These are phyloP conservation scores for Neodon shergylaensis DNA, from an alignment of 2,113 vertebrate genomes.

Conservation along the genomic window DNA sequence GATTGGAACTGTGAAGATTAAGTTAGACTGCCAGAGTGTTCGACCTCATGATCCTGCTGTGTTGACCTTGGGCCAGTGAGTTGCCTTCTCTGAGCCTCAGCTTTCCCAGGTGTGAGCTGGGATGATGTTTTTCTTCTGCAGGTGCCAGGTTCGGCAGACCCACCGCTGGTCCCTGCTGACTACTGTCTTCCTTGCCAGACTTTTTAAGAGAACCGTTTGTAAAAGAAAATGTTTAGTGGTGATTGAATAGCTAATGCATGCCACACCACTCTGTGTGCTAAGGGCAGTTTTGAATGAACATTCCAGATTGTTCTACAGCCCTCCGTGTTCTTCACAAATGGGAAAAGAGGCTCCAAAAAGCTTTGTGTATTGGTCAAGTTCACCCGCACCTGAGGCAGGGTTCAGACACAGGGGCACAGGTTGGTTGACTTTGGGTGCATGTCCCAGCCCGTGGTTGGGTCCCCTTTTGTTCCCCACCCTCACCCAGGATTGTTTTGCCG, in stretches of 20 bases:
- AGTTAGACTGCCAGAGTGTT: not conserved
- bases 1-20: not conserved
- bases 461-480: conserved; percentile 65
- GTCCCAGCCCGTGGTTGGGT: not conserved
- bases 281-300: accelerated
- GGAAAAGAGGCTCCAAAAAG: not conserved
- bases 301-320: accelerated
- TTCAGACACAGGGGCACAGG: not conserved
- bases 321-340: accelerated
- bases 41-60: not conserved
- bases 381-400: no score
- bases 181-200: no score
- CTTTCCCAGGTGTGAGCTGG: not conserved
- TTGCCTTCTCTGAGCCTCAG: not conserved
- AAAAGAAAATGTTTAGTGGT: not conserved
- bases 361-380: not conserved
- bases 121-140: not conserved
- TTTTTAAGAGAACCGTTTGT: not conserved
- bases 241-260: accelerated
- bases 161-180: no score
- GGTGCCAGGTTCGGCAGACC: accelerated
- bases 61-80: not conserved
- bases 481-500: conserved; percentile 64
- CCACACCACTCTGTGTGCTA: accelerated
- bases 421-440: accelerated